A percentile compares a stretch with the other conserved stretches of the same genome.
These are phyloP conservation scores for Phyllotis vaccarum DNA, from an alignment of 2,797 vertebrate species.

Conservation along the genomic window DNA sequence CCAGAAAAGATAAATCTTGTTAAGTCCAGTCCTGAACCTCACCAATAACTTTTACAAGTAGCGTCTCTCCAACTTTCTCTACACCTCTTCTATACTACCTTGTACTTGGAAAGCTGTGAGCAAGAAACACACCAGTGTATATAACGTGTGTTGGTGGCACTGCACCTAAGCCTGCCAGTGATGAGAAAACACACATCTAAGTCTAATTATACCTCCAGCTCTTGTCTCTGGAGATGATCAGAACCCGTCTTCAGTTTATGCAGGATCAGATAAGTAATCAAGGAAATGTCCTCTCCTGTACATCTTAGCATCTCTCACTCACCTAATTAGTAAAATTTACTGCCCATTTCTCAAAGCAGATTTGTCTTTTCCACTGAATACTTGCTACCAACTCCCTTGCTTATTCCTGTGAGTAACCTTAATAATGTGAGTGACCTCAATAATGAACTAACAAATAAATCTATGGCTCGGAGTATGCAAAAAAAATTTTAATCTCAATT, in stretches of 20 bases:
- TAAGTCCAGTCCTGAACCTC: background rate
- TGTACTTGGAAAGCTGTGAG: background rate
- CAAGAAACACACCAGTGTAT: fast-evolving
- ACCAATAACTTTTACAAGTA: background rate
- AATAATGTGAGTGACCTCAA: background rate
- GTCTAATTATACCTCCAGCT: background rate
- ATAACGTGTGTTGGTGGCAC: background rate
- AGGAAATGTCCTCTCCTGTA: background rate
- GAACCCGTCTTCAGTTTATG: background rate
- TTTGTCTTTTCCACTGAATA: background rate
- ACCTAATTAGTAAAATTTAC: background rate
- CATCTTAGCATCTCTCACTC: background rate
- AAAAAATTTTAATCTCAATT: background rate
- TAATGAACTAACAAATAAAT: background rate
- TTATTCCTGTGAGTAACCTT: background rate
- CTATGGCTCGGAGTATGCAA: background rate
- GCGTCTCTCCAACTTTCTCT: background rate
- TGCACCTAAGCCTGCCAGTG: background rate
- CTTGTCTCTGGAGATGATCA: background rate
- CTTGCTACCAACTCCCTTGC: too few species aligned
- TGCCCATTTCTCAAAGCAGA: background rate
- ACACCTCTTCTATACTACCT: background rate
- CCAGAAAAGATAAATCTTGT: background rate
- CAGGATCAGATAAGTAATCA: background rate
- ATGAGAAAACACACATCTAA: background rate